Conservation (phyloP, 1,140 invertebrate genomes). For the Sesamia nonagrioides region DNA sequence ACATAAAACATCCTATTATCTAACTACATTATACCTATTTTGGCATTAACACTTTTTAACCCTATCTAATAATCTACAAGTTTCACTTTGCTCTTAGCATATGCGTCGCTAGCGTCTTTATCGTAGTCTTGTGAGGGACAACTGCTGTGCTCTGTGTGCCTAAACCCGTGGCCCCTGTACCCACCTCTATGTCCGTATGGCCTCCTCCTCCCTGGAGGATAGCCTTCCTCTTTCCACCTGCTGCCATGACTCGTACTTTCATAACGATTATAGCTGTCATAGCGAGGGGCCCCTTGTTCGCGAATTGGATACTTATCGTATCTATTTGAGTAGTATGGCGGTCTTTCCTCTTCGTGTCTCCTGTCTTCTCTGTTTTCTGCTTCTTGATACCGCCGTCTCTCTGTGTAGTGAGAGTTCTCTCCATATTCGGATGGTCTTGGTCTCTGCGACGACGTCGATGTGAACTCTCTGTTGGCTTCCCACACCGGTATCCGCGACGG, state of each 20-base stretch:
- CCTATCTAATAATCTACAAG: slow-evolving; percentile 73
- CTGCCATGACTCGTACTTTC: slow-evolving; percentile 59
- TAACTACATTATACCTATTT: slow-evolving; percentile 46
- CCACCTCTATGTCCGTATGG: slow-evolving; percentile 60
- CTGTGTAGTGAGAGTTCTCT: slow-evolving; percentile 57
- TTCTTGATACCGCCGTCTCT: slow-evolving; percentile 55
- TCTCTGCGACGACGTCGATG: slow-evolving; percentile 55
- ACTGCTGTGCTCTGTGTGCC: slow-evolving; percentile 52
- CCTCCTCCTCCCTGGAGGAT: slow-evolving; percentile 54
- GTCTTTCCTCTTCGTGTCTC: slow-evolving; percentile 64
- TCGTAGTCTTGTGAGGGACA: slow-evolving; percentile 51
- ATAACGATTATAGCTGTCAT: slow-evolving; percentile 47
- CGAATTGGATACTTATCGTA: slow-evolving; percentile 60
- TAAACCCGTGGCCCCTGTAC: slow-evolving; percentile 55
- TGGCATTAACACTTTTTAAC: slow-evolving; percentile 40
- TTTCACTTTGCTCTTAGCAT: slow-evolving; percentile 70
- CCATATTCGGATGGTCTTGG: slow-evolving; percentile 54
- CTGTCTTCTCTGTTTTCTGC: slow-evolving; percentile 52
- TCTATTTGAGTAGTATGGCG: slow-evolving; percentile 56
- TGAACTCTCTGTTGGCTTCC: slow-evolving; percentile 62
- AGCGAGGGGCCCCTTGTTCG: slow-evolving; percentile 52
- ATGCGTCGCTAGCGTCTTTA: slow-evolving; percentile 34
- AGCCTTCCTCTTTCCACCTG: slow-evolving; percentile 63
- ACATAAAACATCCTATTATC: slow-evolving; percentile 30
- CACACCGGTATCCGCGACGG: slow-evolving; percentile 69